Evolutionary conservation across 2,888 invertebrate genomes (phyloP).

Genomic region (Lottia gigantea): DNA sequence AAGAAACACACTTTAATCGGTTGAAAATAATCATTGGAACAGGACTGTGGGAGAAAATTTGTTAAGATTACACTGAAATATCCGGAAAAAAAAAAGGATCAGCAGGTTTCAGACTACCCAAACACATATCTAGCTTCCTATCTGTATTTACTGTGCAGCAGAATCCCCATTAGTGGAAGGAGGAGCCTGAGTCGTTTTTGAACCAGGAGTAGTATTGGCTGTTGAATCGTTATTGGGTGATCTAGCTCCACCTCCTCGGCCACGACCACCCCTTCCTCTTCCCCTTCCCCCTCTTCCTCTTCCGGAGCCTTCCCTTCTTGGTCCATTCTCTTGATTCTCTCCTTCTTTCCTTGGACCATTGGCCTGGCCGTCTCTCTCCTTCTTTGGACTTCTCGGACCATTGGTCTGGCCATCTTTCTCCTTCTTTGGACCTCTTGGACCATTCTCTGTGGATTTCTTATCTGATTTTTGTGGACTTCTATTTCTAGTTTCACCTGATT

Average conservation of each 20-base stretch:
- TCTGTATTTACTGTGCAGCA: neutral
- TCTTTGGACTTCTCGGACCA: too few relatives aligned
- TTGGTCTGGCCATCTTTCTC: neutral
- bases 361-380: neutral
- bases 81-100: conserved; percentile 17
- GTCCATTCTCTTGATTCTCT: neutral
- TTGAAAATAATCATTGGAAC: too few relatives aligned
- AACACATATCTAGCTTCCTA: neutral
- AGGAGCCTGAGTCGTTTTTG: neutral
- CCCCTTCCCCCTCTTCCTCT: conserved; percentile 35
- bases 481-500: neutral
- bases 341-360: conserved; percentile 12
- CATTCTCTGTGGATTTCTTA: neutral
- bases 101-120: conserved; percentile 17
- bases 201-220: neutral
- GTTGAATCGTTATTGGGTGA: conserved; percentile 13
- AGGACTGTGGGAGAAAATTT: too few relatives aligned
- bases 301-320: neutral
- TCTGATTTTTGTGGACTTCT: conserved; percentile 2
- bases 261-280: conserved; percentile 28
- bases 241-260: conserved; percentile 28
- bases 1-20: too few relatives aligned
- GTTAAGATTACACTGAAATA: too few relatives aligned
- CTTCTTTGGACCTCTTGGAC: neutral
- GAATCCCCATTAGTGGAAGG: neutral